A percentile compares a stretch with the other conserved stretches of the same genome.
These are phyloP conservation scores for Drosophila bipectinata DNA, from an alignment of 1,140 invertebrate genomes.

Conservation along the genomic window DNA sequence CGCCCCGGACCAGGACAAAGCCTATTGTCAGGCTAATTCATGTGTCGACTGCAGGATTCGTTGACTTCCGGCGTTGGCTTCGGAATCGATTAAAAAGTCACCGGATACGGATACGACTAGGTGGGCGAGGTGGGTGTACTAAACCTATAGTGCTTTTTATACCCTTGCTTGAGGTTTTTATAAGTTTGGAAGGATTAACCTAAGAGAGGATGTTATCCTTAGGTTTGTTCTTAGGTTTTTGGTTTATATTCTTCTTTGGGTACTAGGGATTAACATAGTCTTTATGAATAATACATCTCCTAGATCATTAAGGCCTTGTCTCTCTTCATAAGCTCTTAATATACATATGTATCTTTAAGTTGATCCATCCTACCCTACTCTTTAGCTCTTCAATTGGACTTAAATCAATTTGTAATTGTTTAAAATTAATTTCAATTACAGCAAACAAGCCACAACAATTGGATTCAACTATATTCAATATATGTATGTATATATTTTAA, in stretches of 20 bases:
- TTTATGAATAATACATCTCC: too few relatives aligned
- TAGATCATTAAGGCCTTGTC: too few relatives aligned
- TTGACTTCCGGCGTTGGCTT: slow-evolving; percentile 32
- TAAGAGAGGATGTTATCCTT: background rate
- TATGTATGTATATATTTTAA: background rate
- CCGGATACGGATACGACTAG: slow-evolving; percentile 33
- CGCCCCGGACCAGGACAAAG: slow-evolving; percentile 2
- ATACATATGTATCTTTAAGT: too few relatives aligned
- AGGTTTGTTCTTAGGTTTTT: background rate
- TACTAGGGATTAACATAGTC: too few relatives aligned
- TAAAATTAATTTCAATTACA: slow-evolving; percentile 67
- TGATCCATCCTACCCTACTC: too few relatives aligned
- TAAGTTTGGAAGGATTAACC: background rate
- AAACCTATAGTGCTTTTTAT: too few relatives aligned
- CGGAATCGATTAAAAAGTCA: slow-evolving; percentile 79
- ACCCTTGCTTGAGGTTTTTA: background rate
- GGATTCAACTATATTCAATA: slow-evolving; percentile 10
- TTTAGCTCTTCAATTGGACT: slow-evolving; percentile 1
- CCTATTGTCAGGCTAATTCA: slow-evolving; percentile 77
- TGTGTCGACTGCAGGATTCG: slow-evolving; percentile 74
- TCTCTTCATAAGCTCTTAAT: too few relatives aligned
- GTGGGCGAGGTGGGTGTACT: slow-evolving; percentile 18
- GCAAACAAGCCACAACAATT: slow-evolving; percentile 61
- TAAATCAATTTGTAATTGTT: slow-evolving; percentile 31
- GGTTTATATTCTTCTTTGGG: too few relatives aligned